These are phyloP conservation scores for Asarcornis scutulata DNA, from an alignment of 2,113 vertebrate genomes.

Conservation along the genomic window DNA sequence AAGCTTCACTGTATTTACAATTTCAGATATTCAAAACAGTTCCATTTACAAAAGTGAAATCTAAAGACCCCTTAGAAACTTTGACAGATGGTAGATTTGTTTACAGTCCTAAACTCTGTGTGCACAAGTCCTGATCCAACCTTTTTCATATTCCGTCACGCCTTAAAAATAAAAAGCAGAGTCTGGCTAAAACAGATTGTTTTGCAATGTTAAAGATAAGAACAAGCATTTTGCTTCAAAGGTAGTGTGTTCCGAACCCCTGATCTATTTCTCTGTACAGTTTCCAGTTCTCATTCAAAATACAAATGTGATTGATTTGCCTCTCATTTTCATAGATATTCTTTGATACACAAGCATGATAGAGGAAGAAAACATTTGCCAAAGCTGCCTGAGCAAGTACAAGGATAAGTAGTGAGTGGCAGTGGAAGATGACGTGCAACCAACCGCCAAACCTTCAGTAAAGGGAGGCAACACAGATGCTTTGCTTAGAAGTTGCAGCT, in stretches of 20 bases:
- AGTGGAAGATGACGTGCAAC: neutral
- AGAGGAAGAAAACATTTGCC: neutral
- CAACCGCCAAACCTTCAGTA: neutral
- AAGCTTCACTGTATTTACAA: neutral
- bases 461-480: neutral
- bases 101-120: neutral
- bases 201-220: neutral
- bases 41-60: neutral
- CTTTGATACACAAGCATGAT: accelerated
- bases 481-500: neutral
- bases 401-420: neutral
- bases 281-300: neutral
- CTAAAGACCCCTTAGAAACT: neutral
- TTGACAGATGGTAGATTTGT: neutral
- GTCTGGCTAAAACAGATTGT: neutral
- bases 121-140: neutral
- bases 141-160: neutral
- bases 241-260: neutral
- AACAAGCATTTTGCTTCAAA: neutral
- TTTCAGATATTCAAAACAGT: neutral
- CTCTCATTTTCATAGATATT: neutral
- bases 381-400: neutral
- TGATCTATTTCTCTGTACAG: neutral
- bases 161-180: neutral
- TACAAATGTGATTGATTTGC: neutral